A percentile compares a stretch with the other conserved stretches of the same genome.
These are phyloP conservation scores for Dendropsophus ebraccatus DNA, from an alignment of 2,113 vertebrate species.

Conservation along the genomic window DNA sequence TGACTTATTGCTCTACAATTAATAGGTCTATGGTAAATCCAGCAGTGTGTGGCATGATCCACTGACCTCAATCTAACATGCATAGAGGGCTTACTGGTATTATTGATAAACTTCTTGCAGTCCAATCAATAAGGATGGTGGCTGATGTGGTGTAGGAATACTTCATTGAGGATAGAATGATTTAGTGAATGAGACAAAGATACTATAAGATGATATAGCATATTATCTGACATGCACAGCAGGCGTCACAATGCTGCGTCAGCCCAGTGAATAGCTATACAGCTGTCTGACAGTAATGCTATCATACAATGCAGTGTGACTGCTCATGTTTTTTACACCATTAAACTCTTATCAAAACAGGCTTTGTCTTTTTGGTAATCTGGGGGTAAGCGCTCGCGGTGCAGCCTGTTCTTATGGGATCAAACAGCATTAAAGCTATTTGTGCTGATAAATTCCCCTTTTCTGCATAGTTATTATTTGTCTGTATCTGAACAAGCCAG, in stretches of 20 bases:
- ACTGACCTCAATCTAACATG: not conserved
- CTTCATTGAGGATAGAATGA: no score
- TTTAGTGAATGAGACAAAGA: not conserved
- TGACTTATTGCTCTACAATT: no score
- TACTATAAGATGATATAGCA: not conserved
- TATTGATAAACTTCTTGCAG: no score
- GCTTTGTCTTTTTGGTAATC: not conserved
- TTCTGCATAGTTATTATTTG: no score
- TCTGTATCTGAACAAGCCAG: not conserved
- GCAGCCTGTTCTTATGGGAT: not conserved
- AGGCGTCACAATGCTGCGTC: slow-evolving; percentile 1
- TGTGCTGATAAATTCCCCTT: not conserved
- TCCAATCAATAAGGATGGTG: no score
- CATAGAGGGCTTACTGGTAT: no score
- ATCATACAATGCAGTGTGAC: not conserved
- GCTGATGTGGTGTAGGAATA: no score
- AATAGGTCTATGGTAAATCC: no score
- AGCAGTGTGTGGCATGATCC: not conserved
- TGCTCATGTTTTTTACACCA: not conserved
- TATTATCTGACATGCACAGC: no score
- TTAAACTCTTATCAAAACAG: slow-evolving; percentile 11
- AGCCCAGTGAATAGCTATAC: not conserved
- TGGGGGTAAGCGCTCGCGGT: not conserved
- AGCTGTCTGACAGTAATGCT: not conserved
- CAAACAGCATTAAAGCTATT: not conserved